Conservation (phyloP, 2,888 invertebrate species). For the Strigamia maritima region DNA sequence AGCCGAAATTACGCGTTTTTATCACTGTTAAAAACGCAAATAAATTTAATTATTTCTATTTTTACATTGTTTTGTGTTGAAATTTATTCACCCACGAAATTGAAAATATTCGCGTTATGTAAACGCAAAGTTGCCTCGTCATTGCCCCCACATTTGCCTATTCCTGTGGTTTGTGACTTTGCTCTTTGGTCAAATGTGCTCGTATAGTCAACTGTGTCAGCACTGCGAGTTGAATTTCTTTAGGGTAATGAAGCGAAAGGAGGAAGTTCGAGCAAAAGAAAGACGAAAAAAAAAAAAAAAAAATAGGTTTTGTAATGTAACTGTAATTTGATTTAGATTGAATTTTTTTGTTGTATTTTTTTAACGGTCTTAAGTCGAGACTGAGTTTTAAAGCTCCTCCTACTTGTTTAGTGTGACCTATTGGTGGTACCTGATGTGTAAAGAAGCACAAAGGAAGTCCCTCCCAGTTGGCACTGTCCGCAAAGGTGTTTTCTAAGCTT, state of each 20-base stretch:
- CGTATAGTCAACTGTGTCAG: not conserved
- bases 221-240: not conserved
- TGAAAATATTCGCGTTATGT: not conserved
- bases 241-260: slow-evolving; percentile 1
- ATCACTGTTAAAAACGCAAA: too few species aligned
- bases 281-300: not conserved
- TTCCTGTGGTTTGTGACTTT: not conserved
- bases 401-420: slow-evolving; percentile 1
- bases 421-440: not conserved
- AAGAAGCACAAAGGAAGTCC: slow-evolving; percentile 1
- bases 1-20: too few species aligned
- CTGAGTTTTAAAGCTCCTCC: not conserved
- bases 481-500: not conserved
- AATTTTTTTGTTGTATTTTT: not conserved
- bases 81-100: slow-evolving; percentile 7
- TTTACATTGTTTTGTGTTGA: not conserved
- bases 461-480: not conserved
- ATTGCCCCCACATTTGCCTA: slow-evolving; percentile 18
- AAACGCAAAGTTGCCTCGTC: not conserved
- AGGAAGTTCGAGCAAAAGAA: not conserved
- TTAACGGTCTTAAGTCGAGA: not conserved
- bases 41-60: too few species aligned
- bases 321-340: not conserved
- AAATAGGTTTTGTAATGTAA: not conserved
- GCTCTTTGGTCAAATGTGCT: slow-evolving; percentile 19